Evolutionary conservation across 2,888 invertebrate genomes (phyloP).

Genomic region (Drosophila atripex): DNA sequence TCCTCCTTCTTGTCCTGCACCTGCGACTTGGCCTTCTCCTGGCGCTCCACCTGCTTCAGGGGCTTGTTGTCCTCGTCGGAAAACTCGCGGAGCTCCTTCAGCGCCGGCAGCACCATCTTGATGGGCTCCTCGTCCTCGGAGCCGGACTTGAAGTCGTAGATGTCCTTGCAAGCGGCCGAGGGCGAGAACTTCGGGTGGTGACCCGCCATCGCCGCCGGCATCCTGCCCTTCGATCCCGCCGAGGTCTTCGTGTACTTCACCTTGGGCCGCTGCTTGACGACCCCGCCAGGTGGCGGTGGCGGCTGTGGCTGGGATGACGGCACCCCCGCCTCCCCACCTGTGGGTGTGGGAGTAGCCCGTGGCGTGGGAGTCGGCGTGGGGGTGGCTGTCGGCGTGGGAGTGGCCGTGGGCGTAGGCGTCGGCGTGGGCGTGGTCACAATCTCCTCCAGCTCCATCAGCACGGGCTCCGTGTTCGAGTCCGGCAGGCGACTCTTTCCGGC

Average conservation of each 20-base stretch:
- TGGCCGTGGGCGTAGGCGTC: constrained; percentile 23
- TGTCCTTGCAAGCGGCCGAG: constrained; percentile 64
- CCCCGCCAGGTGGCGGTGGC: constrained; percentile 4
- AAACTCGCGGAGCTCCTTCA: constrained; percentile 81
- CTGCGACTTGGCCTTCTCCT: constrained; percentile 23
- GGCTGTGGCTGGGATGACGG: constrained; percentile 1
- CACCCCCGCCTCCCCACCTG: background rate
- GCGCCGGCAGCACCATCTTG: constrained; percentile 82
- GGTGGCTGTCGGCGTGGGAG: constrained; percentile 31
- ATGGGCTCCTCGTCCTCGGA: constrained; percentile 83
- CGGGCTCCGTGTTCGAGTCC: constrained; percentile 78
- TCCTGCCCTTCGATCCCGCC: constrained; percentile 56
- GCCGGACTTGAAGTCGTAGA: constrained; percentile 83
- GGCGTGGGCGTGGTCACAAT: constrained; percentile 44
- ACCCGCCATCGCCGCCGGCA: constrained; percentile 29
- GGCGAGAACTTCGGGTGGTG: constrained; percentile 17
- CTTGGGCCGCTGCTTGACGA: constrained; percentile 59
- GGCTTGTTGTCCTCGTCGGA: constrained; percentile 82
- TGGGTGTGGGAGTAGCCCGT: background rate
- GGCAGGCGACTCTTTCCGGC: constrained; percentile 25
- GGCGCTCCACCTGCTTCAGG: constrained; percentile 56
- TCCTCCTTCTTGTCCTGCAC: constrained; percentile 2
- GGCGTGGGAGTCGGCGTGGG: constrained; percentile 18
- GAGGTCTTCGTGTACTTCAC: constrained; percentile 67
- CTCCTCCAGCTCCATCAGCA: constrained; percentile 81